Evolutionary conservation across 2,888 invertebrate species (phyloP), one percentile per base, ranked within the genome.

Genomic region (Prosopocoilus inquinatus): DNA sequence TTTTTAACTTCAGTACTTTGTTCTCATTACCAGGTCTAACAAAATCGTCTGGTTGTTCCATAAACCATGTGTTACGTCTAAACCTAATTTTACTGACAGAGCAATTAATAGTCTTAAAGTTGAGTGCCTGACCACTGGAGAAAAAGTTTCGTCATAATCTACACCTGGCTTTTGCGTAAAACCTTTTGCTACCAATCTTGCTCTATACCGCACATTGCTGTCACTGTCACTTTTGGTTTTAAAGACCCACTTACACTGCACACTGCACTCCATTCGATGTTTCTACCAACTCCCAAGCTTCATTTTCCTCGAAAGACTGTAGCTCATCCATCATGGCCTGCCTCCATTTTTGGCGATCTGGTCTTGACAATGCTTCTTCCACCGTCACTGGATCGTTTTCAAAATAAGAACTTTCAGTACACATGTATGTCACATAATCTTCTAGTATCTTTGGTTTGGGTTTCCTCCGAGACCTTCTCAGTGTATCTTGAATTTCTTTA

Each of bases 351-450:
- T 4, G 3, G 11, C 12, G 5, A 36, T 36, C 36, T 11, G 36
- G 36, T 36, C 36, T 12, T 12, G 36, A n/a, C 36, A 36, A 1
- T 4, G 36, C 36, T 36, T 36, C 36, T 11, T n/a, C n/a, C 11
- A 36, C 36, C 5, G 11, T 36, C 3, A 36, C 5, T 2, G 36
- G 36, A 36, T 11, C n/a, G 9, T 36, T 12, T 2, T 36, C 36
- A 9, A 11, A 3, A 12, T 36, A 9, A 11, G n/a, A 7, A 36
- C 12, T 36, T n/a, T 44, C 28, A n/a, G 41, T 54, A 55, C 62
- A 59, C 32, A 63, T 47, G 45, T 67, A 65, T n/a, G 60, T 60
- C 3, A 64, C 58, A 59, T 51, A 63, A 48, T 65, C 59, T 9
- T 63, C 51, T 46, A 62, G 53, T 13, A 54, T 53, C 45, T 61